Conservation (phyloP, 2,888 invertebrate genomes). For the Auanema sp. region DNA sequence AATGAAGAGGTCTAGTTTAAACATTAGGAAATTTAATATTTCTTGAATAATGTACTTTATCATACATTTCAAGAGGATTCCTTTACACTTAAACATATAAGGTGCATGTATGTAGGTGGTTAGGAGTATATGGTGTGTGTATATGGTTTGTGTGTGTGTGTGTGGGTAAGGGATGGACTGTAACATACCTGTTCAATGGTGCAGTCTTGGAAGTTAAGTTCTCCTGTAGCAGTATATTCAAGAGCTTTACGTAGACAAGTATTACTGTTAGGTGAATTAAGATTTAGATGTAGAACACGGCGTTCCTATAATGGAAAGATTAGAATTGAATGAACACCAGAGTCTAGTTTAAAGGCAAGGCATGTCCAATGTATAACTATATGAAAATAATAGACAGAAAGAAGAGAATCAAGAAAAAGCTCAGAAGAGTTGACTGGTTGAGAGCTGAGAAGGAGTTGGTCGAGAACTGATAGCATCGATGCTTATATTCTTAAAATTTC, state of each 20-base stretch:
- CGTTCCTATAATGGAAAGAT: constrained; percentile 15
- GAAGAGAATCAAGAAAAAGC: no score
- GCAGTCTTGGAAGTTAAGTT: constrained; percentile 4
- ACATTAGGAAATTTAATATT: background rate
- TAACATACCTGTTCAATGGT: background rate
- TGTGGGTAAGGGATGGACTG: no score
- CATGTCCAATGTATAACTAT: no score
- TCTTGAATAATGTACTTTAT: constrained; percentile 4
- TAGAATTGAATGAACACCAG: no score
- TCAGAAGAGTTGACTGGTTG: no score
- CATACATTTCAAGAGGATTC: background rate
- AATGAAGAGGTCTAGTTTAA: background rate
- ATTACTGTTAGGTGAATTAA: constrained; percentile 11
- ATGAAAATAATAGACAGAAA: no score
- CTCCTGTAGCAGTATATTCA: constrained; percentile 14
- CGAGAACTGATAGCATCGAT: no score
- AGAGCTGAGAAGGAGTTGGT: no score
- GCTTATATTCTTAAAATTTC: no score
- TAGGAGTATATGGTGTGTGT: background rate
- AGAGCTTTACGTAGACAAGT: constrained; percentile 16
- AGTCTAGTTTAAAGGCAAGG: no score
- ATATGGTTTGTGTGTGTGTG: background rate
- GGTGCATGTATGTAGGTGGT: no score
- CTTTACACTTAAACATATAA: no score
- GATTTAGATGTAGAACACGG: constrained; percentile 11